Percentiles rank a stretch among this genome's conserved stretches.
These are phyloP conservation scores for Avahi laniger DNA, from an alignment of 2,797 vertebrate species.

Conservation along the genomic window DNA sequence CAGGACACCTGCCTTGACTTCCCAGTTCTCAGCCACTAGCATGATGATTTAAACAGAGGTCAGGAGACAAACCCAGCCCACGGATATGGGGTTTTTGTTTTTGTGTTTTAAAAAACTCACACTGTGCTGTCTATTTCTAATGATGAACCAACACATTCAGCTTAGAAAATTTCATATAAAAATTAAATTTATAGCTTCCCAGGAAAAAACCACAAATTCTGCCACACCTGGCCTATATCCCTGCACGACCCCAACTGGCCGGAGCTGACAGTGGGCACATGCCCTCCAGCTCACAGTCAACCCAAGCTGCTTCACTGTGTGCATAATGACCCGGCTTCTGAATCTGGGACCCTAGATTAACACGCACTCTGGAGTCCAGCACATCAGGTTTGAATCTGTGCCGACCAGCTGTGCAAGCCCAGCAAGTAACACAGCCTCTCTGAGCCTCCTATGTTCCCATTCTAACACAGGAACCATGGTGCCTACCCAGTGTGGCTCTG, in stretches of 20 bases:
- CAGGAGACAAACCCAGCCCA: background rate
- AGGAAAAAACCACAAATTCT: background rate
- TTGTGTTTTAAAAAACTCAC: background rate
- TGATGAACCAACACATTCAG: background rate
- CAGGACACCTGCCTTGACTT: background rate
- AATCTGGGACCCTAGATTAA: background rate
- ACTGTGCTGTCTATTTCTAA: background rate
- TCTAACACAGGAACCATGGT: rapidly evolving
- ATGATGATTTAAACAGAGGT: background rate
- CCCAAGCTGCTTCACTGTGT: rapidly evolving
- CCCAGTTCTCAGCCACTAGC: background rate
- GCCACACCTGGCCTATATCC: background rate
- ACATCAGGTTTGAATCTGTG: too few species aligned
- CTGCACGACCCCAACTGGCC: rapidly evolving
- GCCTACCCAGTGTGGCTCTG: too few species aligned
- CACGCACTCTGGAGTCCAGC: background rate
- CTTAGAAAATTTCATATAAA: background rate
- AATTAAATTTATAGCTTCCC: background rate
- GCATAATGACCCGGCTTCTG: background rate
- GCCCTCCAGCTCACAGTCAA: background rate
- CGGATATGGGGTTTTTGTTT: background rate
- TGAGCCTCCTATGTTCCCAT: background rate
- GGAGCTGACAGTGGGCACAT: background rate
- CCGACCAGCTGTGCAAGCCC: background rate
- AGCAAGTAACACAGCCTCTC: background rate